These are phyloP conservation scores for Elysia chlorotica DNA, from an alignment of 1,140 invertebrate species.

Conservation along the genomic window DNA sequence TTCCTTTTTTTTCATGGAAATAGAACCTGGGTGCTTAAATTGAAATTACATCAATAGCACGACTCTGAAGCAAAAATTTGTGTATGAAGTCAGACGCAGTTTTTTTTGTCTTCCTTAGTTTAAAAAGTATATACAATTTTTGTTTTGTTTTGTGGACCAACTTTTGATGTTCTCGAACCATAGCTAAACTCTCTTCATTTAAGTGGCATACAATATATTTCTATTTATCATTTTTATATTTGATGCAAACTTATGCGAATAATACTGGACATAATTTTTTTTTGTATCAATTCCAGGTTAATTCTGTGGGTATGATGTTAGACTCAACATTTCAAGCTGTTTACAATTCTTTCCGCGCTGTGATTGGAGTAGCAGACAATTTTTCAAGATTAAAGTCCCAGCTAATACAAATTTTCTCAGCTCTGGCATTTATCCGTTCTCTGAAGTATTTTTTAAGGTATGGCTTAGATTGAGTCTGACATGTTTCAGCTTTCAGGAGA, in stretches of 20 bases:
- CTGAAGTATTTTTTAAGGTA: slow-evolving; percentile 76
- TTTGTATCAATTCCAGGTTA: slow-evolving; percentile 44
- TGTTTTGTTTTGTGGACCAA: neutral
- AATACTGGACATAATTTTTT: neutral
- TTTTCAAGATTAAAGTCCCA: slow-evolving; percentile 81
- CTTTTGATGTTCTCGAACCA: neutral
- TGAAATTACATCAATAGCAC: too few species aligned
- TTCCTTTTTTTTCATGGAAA: too few species aligned
- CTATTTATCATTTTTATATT: neutral
- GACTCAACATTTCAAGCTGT: slow-evolving; percentile 95
- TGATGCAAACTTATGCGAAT: neutral
- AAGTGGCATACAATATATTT: too few species aligned
- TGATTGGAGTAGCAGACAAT: slow-evolving; percentile 93
- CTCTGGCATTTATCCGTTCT: slow-evolving; percentile 79
- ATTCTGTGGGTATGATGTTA: slow-evolving; percentile 93
- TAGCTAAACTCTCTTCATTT: neutral
- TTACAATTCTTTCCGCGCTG: slow-evolving; percentile 91
- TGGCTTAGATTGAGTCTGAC: too few species aligned
- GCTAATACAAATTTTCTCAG: slow-evolving; percentile 82
- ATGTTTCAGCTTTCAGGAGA: too few species aligned
- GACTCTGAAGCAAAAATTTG: too few species aligned
- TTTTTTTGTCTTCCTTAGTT: neutral
- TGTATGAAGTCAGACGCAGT: too few species aligned
- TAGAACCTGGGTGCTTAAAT: too few species aligned
- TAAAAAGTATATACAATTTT: neutral